Evolutionary conservation across 2,113 vertebrate genomes (phyloP).

Genomic region (Aphelocoma coerulescens): DNA sequence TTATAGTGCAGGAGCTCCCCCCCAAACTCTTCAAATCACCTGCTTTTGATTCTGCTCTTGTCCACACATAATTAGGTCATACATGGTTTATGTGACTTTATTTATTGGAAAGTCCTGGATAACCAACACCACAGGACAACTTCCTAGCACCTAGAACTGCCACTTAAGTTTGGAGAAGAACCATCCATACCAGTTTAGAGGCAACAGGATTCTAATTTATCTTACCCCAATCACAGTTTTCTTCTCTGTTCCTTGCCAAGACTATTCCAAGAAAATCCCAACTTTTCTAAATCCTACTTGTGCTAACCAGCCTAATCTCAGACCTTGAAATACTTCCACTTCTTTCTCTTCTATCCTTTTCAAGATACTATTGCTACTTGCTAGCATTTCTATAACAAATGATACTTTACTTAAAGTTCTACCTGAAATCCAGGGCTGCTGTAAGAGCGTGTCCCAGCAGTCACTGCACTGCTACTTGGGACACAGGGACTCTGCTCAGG

Average conservation of each 20-base stretch:
- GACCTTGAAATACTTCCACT: neutral
- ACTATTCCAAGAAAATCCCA: neutral
- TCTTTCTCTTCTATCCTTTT: neutral
- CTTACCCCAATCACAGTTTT: neutral
- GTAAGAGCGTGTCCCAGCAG: neutral
- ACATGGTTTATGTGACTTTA: neutral
- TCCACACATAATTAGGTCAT: neutral
- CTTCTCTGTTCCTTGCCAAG: neutral
- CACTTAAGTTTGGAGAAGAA: neutral
- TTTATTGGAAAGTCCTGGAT: neutral
- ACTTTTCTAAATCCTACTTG: neutral
- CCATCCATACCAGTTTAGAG: neutral
- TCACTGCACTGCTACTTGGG: neutral
- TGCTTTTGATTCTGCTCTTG: neutral
- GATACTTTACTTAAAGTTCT: neutral
- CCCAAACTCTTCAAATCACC: neutral
- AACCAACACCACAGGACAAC: neutral
- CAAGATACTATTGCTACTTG: neutral
- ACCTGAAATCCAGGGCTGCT: neutral
- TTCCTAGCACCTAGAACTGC: neutral
- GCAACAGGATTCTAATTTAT: neutral
- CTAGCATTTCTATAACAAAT: neutral
- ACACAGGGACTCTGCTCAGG: neutral
- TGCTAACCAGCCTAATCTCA: neutral
- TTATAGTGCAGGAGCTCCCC: neutral